Evolutionary conservation across 2,797 vertebrate species (phyloP).

Genomic region (Spinibarbus caldwelli): DNA sequence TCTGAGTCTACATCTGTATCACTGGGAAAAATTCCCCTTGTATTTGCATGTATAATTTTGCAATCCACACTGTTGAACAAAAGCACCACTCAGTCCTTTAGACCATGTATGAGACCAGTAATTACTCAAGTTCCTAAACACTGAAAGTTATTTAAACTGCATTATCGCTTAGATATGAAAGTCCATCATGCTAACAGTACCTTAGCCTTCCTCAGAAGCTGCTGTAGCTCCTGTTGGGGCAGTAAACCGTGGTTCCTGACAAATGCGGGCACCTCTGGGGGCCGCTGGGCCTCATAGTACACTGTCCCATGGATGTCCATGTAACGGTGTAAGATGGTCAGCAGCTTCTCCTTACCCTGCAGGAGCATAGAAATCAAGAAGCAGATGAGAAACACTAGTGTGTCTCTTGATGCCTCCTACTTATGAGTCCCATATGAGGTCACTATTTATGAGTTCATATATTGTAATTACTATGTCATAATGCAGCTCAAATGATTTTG

Average conservation of each 20-base stretch:
- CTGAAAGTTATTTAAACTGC: neutral
- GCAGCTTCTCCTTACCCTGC: constrained; percentile 92
- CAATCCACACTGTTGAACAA: neutral
- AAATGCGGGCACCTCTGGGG: constrained; percentile 91
- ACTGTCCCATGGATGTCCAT: constrained; percentile 98
- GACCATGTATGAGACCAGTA: neutral
- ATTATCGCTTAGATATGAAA: neutral
- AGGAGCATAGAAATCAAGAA: constrained; percentile 45
- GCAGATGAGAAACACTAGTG: neutral
- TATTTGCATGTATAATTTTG: neutral
- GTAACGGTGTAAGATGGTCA: constrained; percentile 88
- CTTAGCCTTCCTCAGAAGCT: constrained; percentile 93
- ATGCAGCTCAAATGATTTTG: neutral
- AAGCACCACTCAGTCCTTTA: neutral
- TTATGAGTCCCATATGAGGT: neutral
- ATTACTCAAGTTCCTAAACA: neutral
- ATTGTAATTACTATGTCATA: neutral
- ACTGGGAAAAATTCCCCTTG: neutral
- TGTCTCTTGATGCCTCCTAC: neutral
- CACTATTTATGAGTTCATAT: neutral
- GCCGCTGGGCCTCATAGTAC: constrained; percentile 92
- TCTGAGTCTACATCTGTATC: neutral
- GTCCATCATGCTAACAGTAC: constrained; percentile 65
- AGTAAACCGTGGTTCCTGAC: constrained; percentile 97
- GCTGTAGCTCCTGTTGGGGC: constrained; percentile 94